These are phyloP conservation scores for Recurvirostra avosetta DNA, from an alignment of 2,113 vertebrate genomes.

Conservation along the genomic window DNA sequence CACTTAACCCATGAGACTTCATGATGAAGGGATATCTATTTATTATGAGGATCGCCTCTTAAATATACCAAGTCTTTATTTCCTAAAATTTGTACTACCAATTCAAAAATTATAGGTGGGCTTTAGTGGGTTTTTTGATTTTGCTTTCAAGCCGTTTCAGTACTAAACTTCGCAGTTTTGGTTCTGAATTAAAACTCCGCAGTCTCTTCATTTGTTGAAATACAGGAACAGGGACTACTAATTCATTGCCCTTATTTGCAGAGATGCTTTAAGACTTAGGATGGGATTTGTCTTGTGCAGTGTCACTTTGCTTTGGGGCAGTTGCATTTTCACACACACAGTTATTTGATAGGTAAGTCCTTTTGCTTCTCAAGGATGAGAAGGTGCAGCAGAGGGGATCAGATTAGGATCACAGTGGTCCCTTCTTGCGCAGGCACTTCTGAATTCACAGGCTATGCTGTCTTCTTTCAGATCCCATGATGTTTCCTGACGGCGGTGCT, in stretches of 20 bases:
- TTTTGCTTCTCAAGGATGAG: not conserved
- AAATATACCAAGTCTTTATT: not conserved
- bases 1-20: not conserved
- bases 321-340: not conserved
- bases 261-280: not conserved
- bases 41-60: not conserved
- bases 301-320: not conserved
- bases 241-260: not conserved
- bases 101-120: not conserved
- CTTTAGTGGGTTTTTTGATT: not conserved
- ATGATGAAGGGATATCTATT: not conserved
- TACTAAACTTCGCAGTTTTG: not conserved
- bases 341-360: not conserved
- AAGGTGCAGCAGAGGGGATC: not conserved
- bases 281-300: not conserved
- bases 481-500: slow-evolving; percentile 71
- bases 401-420: not conserved
- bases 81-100: not conserved
- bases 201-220: not conserved
- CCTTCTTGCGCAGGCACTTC: not conserved
- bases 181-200: not conserved
- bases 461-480: slow-evolving; percentile 65
- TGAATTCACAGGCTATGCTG: not conserved
- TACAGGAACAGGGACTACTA: not conserved
- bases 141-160: not conserved